A percentile compares a stretch with the other conserved stretches of the same genome.
These are phyloP conservation scores for Cromileptes altivelis DNA, from an alignment of 2,113 vertebrate species.

Conservation along the genomic window DNA sequence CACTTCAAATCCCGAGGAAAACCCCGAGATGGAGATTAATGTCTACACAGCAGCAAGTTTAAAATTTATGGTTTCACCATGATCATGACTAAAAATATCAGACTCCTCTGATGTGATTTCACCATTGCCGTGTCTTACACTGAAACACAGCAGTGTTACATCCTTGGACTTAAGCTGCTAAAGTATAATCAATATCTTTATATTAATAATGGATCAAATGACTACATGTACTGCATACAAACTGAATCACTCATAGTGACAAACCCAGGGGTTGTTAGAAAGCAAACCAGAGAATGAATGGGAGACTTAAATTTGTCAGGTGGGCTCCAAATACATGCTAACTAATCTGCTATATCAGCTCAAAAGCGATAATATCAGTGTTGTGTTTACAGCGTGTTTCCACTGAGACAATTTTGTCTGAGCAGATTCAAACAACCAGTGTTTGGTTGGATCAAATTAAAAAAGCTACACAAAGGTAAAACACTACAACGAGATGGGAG, in stretches of 20 bases:
- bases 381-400: neutral
- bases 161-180: neutral
- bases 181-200: neutral
- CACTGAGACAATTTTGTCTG: neutral
- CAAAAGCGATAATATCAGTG: neutral
- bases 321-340: too few relatives aligned
- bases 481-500: neutral
- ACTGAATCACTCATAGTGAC: neutral
- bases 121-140: neutral
- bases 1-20: conserved; percentile 10
- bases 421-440: neutral
- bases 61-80: neutral
- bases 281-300: too few relatives aligned
- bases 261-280: too few relatives aligned
- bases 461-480: neutral
- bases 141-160: neutral
- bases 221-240: neutral
- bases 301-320: too few relatives aligned
- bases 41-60: conserved; percentile 1
- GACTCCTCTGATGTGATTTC: neutral
- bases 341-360: neutral
- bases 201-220: conserved; percentile 6
- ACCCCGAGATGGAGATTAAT: neutral
- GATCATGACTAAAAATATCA: neutral
- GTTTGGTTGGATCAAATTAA: neutral